phyloP scores from a whole-genome alignment of 2,113 vertebrate species.

The Shinisaurus crocodilurus region DNA sequence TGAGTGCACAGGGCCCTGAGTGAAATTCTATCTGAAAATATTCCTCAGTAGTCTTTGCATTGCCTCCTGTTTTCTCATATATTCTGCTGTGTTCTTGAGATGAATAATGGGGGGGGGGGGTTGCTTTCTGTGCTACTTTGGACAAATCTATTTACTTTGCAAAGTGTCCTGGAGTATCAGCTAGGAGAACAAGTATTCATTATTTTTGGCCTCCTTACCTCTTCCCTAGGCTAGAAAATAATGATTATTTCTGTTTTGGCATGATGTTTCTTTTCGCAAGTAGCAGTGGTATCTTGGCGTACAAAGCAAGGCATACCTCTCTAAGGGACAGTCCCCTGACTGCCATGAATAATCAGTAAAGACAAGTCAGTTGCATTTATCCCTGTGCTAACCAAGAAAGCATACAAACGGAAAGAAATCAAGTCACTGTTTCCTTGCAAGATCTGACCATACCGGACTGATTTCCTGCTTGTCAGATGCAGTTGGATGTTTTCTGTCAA shows the following conservation, averaged over 20 bases:
- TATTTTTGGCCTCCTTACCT: not conserved
- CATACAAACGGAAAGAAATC: not conserved
- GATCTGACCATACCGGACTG: not conserved
- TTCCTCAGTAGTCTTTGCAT: conserved; percentile 7
- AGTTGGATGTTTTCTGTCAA: not conserved
- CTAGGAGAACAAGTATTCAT: not conserved
- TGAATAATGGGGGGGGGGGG: not conserved
- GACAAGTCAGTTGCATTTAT: not conserved
- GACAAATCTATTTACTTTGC: not conserved
- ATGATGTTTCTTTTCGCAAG: not conserved
- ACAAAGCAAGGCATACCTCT: not conserved
- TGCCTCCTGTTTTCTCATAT: not conserved
- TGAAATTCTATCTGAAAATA: conserved; percentile 26
- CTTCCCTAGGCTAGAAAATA: conserved; percentile 15
- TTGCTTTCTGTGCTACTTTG: conserved; percentile 18
- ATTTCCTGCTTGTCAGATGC: not conserved
- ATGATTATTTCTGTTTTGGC: not conserved
- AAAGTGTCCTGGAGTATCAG: not conserved
- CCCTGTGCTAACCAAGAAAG: not conserved
- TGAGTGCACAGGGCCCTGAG: not conserved
- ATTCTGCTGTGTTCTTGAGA: conserved; percentile 7
- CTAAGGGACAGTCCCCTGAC: not conserved
- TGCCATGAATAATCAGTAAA: not conserved
- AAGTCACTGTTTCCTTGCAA: not conserved
- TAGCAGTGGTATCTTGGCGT: not conserved